These are phyloP conservation scores for Allolobophora icterica DNA, from an alignment of 2,888 invertebrate species.

Conservation along the genomic window DNA sequence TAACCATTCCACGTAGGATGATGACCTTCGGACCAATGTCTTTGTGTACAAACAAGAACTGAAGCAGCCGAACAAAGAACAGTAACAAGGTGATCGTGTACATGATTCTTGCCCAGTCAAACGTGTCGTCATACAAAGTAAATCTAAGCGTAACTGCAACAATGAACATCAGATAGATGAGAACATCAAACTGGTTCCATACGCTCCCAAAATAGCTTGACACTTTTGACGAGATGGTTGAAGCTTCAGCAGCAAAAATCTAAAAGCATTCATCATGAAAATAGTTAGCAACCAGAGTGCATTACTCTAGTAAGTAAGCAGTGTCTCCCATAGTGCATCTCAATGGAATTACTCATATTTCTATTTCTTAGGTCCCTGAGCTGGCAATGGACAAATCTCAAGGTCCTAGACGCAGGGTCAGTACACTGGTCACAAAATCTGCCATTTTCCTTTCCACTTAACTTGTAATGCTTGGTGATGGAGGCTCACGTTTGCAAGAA, in stretches of 20 bases:
- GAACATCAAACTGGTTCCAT: constrained; percentile 63
- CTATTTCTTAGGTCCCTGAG: neutral
- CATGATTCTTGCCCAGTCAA: constrained; percentile 56
- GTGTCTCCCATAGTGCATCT: no score
- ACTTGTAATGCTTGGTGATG: no score
- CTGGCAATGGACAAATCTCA: no score
- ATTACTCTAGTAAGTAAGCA: neutral
- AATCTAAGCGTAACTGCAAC: constrained; percentile 58
- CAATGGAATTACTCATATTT: neutral
- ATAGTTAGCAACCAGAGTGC: neutral
- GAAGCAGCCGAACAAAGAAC: constrained; percentile 62
- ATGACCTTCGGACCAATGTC: constrained; percentile 65
- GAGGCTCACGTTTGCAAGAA: no score
- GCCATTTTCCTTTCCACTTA: no score
- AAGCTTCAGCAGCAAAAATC: constrained; percentile 56
- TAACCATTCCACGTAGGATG: constrained; percentile 64
- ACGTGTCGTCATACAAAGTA: constrained; percentile 49
- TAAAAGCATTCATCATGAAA: constrained; percentile 44
- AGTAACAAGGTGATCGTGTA: constrained; percentile 61
- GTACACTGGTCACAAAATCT: no score
- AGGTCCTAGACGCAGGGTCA: no score
- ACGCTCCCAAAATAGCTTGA: constrained; percentile 56
- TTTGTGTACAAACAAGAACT: constrained; percentile 61
- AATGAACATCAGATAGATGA: constrained; percentile 58
- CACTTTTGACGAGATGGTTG: constrained; percentile 55